A percentile compares a stretch with the other conserved stretches of the same genome.
Conservation (phyloP, 2,113 vertebrate genomes). For the Pomatostomus ruficeps region DNA sequence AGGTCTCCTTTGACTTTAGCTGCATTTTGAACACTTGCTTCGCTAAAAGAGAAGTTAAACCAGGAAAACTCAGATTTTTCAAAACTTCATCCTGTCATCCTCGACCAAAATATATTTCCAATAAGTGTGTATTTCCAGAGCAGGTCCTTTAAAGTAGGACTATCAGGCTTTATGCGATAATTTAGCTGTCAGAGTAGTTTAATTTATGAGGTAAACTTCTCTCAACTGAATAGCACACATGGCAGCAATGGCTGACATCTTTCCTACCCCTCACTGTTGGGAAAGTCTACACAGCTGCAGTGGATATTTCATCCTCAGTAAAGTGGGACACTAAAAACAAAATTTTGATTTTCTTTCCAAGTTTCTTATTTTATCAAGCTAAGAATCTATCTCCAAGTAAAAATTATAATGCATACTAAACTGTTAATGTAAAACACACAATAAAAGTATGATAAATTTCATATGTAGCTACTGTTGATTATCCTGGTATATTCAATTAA, state of each 20-base stretch:
- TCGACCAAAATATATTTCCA: conserved; percentile 3
- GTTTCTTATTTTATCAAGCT: neutral
- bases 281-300: neutral
- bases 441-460: neutral
- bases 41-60: neutral
- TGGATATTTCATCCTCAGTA: neutral
- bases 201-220: conserved; percentile 22
- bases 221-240: neutral
- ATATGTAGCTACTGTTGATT: neutral
- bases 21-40: neutral
- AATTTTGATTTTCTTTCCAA: neutral
- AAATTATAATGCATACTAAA: neutral
- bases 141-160: neutral
- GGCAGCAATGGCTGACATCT: neutral
- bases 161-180: neutral
- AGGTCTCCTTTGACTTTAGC: neutral
- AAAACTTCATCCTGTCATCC: neutral
- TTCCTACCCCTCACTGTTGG: neutral
- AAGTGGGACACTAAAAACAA: neutral
- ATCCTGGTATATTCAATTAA: neutral
- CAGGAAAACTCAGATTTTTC: neutral
- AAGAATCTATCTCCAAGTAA: neutral
- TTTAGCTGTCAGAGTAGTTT: neutral
- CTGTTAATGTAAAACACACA: neutral
- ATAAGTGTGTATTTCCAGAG: neutral